Conservation (phyloP, 35 echinoderm and acorn worm species). For the Strongylocentrotus purpuratus region DNA sequence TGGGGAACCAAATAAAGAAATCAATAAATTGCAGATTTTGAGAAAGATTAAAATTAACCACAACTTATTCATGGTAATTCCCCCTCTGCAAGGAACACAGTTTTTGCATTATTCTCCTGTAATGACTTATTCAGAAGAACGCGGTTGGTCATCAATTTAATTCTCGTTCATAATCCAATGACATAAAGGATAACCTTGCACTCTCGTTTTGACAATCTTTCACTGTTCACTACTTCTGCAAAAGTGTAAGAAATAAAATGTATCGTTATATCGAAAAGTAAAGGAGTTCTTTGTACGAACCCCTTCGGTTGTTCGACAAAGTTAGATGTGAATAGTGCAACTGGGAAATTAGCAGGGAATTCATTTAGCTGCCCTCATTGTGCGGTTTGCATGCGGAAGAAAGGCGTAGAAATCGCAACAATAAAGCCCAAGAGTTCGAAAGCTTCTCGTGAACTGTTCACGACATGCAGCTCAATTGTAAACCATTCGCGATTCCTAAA, state of each 20-base stretch:
- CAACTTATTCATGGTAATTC: background rate
- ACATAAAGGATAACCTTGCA: background rate
- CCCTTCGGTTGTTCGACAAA: too few relatives aligned
- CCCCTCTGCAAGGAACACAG: background rate
- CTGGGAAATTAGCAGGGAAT: background rate
- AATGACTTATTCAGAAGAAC: background rate
- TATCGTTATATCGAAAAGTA: background rate
- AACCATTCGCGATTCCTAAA: too few relatives aligned
- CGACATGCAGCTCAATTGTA: too few relatives aligned
- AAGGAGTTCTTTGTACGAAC: background rate
- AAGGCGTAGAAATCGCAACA: too few relatives aligned
- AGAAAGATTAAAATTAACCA: background rate
- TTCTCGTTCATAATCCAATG: background rate
- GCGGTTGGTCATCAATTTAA: background rate
- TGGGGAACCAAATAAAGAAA: background rate
- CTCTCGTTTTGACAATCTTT: background rate
- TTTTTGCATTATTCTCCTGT: background rate
- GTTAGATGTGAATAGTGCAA: background rate
- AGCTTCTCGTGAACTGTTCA: too few relatives aligned
- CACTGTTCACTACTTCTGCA: background rate
- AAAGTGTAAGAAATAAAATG: background rate
- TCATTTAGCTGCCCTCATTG: background rate
- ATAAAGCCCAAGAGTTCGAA: too few relatives aligned
- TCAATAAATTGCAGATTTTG: background rate
- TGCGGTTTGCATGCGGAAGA: background rate